phyloP scores from a whole-genome alignment of 2,888 invertebrate genomes.

The Conomelus anceps region DNA sequence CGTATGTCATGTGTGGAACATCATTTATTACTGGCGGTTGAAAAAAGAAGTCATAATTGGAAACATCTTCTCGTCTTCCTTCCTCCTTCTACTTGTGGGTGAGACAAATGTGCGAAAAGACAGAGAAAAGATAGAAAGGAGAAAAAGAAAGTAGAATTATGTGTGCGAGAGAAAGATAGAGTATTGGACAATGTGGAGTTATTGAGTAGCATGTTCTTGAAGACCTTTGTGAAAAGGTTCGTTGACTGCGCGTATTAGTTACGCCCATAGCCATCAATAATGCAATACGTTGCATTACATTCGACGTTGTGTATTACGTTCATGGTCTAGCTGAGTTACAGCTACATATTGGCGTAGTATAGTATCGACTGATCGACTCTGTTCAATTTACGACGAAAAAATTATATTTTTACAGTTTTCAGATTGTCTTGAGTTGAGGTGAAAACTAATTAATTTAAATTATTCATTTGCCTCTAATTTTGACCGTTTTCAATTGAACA shows the following conservation, averaged over 20 bases:
- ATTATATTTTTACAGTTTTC: too few species aligned
- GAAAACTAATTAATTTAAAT: too few species aligned
- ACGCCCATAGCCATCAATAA: neutral
- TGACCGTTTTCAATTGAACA: too few species aligned
- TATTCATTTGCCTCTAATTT: too few species aligned
- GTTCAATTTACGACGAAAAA: too few species aligned
- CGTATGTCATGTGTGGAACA: neutral
- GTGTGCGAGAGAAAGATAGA: neutral
- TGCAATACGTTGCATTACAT: neutral
- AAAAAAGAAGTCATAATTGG: neutral
- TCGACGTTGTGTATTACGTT: neutral
- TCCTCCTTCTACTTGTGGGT: neutral
- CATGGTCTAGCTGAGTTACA: too few species aligned
- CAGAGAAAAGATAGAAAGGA: neutral
- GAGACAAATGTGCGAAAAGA: neutral
- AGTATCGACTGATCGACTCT: too few species aligned
- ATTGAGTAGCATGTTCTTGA: neutral
- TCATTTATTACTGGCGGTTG: neutral
- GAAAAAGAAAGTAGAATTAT: too few species aligned
- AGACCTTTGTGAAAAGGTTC: neutral
- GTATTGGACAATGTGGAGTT: neutral
- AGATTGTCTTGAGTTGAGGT: too few species aligned
- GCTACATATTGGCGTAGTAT: too few species aligned
- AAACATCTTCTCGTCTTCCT: neutral
- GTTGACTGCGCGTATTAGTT: neutral